These are phyloP conservation scores for Palythoa heliodiscus DNA, from an alignment of 92 coral and sea anemone genomes.

Conservation along the genomic window DNA sequence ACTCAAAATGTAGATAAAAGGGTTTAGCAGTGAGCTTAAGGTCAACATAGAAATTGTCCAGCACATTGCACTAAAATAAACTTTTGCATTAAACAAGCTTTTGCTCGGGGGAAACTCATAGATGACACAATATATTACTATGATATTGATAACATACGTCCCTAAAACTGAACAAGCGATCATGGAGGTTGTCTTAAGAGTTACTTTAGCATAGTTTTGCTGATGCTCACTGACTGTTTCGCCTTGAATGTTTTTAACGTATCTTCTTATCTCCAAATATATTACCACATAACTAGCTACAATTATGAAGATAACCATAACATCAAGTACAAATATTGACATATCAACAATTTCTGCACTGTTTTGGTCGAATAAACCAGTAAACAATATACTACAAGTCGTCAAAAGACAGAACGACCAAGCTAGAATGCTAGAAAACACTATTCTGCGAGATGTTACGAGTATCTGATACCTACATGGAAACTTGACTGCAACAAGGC, in stretches of 20 bases:
- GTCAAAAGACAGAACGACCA: background rate
- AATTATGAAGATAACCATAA: background rate
- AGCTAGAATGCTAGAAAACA: background rate
- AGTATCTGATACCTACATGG: background rate
- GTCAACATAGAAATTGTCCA: no score
- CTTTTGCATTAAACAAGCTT: no score
- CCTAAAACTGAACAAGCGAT: background rate
- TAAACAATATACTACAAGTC: background rate
- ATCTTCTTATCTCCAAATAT: conserved; percentile 2
- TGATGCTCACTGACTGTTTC: background rate
- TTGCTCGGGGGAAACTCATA: background rate
- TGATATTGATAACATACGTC: background rate
- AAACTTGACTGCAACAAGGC: no score
- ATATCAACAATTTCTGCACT: background rate
- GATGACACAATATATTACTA: no score
- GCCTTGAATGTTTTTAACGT: background rate
- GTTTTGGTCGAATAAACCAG: no score
- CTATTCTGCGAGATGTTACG: no score
- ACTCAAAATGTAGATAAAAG: conserved; percentile 4
- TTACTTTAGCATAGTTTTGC: background rate
- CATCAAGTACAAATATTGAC: no score
- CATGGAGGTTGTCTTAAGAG: background rate
- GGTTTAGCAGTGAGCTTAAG: no score
- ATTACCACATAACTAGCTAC: background rate
- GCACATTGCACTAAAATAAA: no score